These are phyloP conservation scores for Amphimallon solstitiale DNA, from an alignment of 2,888 invertebrate genomes.

Conservation along the genomic window DNA sequence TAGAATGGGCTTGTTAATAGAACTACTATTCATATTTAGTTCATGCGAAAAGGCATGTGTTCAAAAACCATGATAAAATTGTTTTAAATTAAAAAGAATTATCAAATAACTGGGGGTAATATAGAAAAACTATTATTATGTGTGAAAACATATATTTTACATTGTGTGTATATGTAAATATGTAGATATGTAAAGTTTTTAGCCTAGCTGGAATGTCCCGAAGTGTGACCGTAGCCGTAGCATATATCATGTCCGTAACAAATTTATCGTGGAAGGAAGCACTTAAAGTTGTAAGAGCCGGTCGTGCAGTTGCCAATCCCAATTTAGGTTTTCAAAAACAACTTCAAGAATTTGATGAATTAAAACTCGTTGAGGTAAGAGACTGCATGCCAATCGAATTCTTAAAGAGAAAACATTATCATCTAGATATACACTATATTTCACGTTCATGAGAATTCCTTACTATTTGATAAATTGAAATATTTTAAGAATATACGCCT, in stretches of 20 bases:
- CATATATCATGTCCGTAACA: constrained; percentile 96
- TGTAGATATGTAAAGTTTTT: constrained; percentile 48
- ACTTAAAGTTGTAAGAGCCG: constrained; percentile 90
- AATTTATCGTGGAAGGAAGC: constrained; percentile 91
- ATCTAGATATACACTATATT: neutral
- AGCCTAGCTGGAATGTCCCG: constrained; percentile 97
- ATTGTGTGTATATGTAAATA: constrained; percentile 1
- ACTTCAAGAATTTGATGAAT: constrained; percentile 88
- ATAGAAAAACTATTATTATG: too few species aligned
- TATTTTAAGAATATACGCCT: too few species aligned
- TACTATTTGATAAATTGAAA: too few species aligned
- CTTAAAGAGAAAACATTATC: neutral
- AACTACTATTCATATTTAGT: too few species aligned
- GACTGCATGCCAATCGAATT: neutral
- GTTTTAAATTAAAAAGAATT: too few species aligned
- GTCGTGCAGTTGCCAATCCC: constrained; percentile 93
- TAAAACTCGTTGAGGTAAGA: constrained; percentile 78
- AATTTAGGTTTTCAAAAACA: constrained; percentile 96
- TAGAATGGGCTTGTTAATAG: too few species aligned
- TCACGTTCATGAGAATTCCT: too few species aligned
- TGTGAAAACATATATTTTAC: too few species aligned
- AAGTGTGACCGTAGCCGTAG: constrained; percentile 94
- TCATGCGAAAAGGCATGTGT: too few species aligned
- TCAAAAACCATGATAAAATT: too few species aligned
- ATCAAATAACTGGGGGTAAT: too few species aligned